Evolutionary conservation across 2,797 vertebrate species (phyloP), one percentile per base, ranked within the genome.

Genomic region (Phrynocephalus vlangalii): DNA sequence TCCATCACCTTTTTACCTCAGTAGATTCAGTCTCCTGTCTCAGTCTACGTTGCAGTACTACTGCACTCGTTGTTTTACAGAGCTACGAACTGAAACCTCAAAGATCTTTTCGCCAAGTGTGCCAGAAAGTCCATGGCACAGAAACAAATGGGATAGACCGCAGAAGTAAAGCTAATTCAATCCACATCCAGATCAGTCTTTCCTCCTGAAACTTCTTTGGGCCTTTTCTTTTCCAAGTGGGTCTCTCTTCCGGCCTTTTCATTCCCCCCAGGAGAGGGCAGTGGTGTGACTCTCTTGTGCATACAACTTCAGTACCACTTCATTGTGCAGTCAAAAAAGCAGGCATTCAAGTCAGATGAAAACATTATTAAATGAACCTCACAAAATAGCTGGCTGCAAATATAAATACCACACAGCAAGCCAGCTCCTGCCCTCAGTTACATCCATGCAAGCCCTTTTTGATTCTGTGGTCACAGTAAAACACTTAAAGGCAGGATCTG

Each of bases 201-300:
- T 76, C 22, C 75, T 38, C 75, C 30, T 44, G 24, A 81, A 85
- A 38, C 85, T 88, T 75, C 60, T 88, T 81, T 81, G 48, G 66
- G n/a, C 20, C 16, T 6, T 15, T 68, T 63, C 73, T 84, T 84
- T 30, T 9, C 3, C 0, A 10, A 26, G 6, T 48, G 30, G 30
- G 6, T 56, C 26, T 56, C 30, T 70, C 24, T 44, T 18, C 24
- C 30, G 67, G 18, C 26, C 2, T 85, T 70, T 66, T 76, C 79
- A 90, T 85, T 90, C 78, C 79, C 13, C 18, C 86, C 83, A 87
- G 82, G 72, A 82, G 86, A 77, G 83, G 83, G 83, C 83, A 87
- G n/a, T 67, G 67, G 72, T 44, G 33, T n/a, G 50, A 33, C 77
- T 70, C 30, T 75, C 33, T 84, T 11, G 22, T 70, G 1, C 24